phyloP scores from a whole-genome alignment of 2,888 invertebrate genomes.

The Ctenicera cuprea region DNA sequence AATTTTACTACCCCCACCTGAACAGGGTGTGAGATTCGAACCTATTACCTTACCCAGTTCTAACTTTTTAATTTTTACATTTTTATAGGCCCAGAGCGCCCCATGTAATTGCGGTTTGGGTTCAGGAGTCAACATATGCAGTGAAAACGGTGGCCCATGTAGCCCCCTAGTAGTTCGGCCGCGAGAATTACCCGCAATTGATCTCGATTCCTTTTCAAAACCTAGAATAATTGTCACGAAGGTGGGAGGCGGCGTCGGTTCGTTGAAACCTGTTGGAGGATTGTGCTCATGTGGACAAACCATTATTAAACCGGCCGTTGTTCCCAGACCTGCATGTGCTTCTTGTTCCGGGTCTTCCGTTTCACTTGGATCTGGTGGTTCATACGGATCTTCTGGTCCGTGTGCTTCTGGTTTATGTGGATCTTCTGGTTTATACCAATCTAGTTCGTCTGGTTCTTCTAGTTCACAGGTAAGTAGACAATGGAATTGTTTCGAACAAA shows the following conservation, averaged over 20 bases:
- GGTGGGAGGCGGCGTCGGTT: constrained; percentile 44
- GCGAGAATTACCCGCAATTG: constrained; percentile 59
- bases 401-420: not conserved
- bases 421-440: too few relatives aligned
- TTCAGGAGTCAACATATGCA: constrained; percentile 62
- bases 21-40: too few relatives aligned
- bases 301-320: constrained; percentile 67
- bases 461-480: too few relatives aligned
- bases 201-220: constrained; percentile 49
- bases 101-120: constrained; percentile 61
- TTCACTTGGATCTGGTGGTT: not conserved
- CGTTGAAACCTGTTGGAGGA: constrained; percentile 63
- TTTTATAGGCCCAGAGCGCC: not conserved
- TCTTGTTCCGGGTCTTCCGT: constrained; percentile 35
- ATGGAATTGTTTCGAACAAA: too few relatives aligned
- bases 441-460: not conserved
- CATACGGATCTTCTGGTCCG: not conserved
- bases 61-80: not conserved
- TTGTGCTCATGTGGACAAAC: constrained; percentile 65
- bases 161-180: constrained; percentile 67
- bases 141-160: constrained; percentile 11
- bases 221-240: constrained; percentile 59
- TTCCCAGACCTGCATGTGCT: constrained; percentile 65
- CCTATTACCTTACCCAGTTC: too few relatives aligned
- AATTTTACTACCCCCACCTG: too few relatives aligned